Base-by-base conservation (phyloP, 2,888 invertebrate species). In the Lamproptera curius region DNA sequence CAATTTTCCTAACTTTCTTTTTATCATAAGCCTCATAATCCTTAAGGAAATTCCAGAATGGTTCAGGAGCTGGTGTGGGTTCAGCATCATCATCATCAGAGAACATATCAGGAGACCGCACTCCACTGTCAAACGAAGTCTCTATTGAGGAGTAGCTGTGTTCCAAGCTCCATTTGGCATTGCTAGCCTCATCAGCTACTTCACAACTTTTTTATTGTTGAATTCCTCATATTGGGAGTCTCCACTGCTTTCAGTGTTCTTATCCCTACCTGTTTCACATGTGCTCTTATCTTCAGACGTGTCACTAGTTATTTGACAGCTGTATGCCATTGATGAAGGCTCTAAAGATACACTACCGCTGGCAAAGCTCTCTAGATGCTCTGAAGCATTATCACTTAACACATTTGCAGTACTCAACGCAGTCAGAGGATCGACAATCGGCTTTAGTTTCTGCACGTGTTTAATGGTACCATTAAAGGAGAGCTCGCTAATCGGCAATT, bases 81-180 rank as follows among this genome's bases (percentile, higher is more conserved):
- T 70, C 75, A 0, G 56, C 59, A 5, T 73, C 74, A 36, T 82
- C 74, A 36, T 82, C 86, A 51, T 91, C 91, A 50, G 90, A 91
- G 68, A 93, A 93, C 65, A 93, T 79, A 63, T 93, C 92, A 0
- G 93, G 93, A 43, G 91, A 91, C 37, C 87, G 63, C 33, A 86
- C 75, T 55, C 86, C 86, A 61, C 86, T 87, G 60, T 86, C 85
- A 73, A 82, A 86, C 1, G 86, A 86, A 9, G 77, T 79, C 50
- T 87, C 86, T 1, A 81, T 63, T 9, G 86, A 87, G 1, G 86
- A 86, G 49, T 72, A 78, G 53, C 84, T 85, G 11, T 80, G 79
- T 26, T 87, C 86, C 2, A 67, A 69, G 52, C 76, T 80, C 83
- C 82, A 85, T 57, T 82, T 85, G 14, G 58, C 55, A 42, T 57